phyloP scores from a whole-genome alignment of 2,113 vertebrate genomes.

The Pedionomus torquatus region DNA sequence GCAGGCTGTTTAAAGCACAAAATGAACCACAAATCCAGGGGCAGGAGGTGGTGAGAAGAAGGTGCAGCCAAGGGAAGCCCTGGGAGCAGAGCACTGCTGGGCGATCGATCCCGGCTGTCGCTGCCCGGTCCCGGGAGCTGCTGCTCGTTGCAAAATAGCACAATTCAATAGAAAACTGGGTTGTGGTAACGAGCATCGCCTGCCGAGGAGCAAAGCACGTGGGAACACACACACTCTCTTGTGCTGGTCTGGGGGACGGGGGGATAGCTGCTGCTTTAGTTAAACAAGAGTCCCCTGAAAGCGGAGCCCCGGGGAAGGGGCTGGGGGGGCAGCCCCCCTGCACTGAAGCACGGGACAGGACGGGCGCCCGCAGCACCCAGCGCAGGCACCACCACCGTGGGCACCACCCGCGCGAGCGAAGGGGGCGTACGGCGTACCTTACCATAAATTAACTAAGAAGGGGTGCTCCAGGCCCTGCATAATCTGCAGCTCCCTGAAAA shows the following conservation, averaged over 20 bases:
- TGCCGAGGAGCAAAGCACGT: not conserved
- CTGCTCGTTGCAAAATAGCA: not conserved
- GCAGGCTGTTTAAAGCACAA: not conserved
- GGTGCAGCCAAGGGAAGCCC: not conserved
- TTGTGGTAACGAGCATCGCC: not conserved
- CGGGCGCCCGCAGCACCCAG: accelerated
- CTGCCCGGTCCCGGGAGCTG: not conserved
- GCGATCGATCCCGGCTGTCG: not conserved
- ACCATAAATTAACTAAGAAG: slow-evolving; percentile 98
- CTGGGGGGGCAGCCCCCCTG: not conserved
- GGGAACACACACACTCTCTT: not conserved
- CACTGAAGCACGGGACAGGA: not conserved
- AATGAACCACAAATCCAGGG: not conserved
- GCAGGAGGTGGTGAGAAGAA: not conserved
- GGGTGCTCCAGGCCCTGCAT: slow-evolving; percentile 97
- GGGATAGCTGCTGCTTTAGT: not conserved
- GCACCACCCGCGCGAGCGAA: too few relatives aligned
- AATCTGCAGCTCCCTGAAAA: slow-evolving; percentile 97
- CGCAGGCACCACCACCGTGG: accelerated
- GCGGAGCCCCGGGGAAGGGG: not conserved
- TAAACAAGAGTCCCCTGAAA: not conserved
- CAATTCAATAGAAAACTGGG: not conserved
- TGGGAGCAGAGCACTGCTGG: not conserved
- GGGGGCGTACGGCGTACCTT: too few relatives aligned
- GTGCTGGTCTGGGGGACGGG: not conserved